Evolutionary conservation across 2,888 invertebrate genomes (phyloP).

Genomic region (Herminia tarsipennalis): DNA sequence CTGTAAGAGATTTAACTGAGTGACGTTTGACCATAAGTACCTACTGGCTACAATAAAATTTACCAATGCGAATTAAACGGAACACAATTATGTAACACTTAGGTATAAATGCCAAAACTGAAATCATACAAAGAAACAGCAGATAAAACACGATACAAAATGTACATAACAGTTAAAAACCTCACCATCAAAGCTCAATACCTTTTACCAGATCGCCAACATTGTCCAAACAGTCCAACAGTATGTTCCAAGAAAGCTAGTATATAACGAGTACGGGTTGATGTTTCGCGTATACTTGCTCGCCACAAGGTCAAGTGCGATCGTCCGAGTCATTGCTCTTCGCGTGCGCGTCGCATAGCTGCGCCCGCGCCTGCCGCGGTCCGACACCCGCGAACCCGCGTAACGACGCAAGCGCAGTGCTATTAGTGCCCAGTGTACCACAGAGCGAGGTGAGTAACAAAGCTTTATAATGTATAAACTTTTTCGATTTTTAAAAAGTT

Average conservation of each 20-base stretch:
- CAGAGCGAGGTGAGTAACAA: constrained; percentile 45
- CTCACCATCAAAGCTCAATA: no score
- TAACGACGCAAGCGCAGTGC: constrained; percentile 11
- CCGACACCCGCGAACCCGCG: constrained; percentile 19
- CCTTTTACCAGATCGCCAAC: constrained; percentile 9
- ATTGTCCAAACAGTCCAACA: constrained; percentile 16
- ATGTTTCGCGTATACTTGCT: constrained; percentile 78
- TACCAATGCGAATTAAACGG: no score
- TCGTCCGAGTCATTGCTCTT: constrained; percentile 81
- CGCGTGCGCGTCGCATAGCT: constrained; percentile 59
- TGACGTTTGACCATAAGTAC: no score
- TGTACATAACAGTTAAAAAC: no score
- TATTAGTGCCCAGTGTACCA: constrained; percentile 44
- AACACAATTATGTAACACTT: no score
- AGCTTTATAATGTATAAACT: constrained; percentile 16
- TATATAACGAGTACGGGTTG: constrained; percentile 79
- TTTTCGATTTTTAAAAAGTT: not conserved
- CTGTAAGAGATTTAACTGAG: no score
- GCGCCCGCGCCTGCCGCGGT: constrained; percentile 48
- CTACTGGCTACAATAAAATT: no score
- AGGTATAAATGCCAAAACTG: no score
- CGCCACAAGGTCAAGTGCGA: constrained; percentile 80
- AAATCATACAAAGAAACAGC: no score
- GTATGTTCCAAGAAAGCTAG: constrained; percentile 60
- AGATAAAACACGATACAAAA: no score